Evolutionary conservation across 2,888 invertebrate species (phyloP).

Genomic region (Lepidochitona cinerea): DNA sequence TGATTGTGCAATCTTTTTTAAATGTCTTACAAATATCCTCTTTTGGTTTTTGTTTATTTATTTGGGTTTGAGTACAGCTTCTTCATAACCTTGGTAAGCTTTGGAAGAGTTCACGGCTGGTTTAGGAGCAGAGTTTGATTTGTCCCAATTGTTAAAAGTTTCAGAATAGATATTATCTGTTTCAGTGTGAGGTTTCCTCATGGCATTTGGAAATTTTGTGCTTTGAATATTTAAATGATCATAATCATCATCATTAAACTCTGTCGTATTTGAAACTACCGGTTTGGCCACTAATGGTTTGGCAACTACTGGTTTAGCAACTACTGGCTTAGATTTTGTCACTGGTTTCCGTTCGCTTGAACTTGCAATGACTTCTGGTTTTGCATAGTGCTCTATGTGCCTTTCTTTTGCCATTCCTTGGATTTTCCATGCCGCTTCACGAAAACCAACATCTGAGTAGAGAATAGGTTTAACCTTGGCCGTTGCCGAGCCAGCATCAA

Average conservation of each 20-base stretch:
- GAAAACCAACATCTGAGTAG: constrained; percentile 23
- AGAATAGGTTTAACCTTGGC: too few species aligned
- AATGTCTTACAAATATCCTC: too few species aligned
- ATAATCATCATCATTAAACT: not conserved
- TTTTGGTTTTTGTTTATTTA: too few species aligned
- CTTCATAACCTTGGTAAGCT: not conserved
- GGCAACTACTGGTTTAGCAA: not conserved
- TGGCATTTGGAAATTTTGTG: not conserved
- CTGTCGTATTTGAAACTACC: not conserved
- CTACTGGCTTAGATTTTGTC: too few species aligned
- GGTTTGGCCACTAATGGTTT: not conserved
- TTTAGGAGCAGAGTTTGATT: not conserved
- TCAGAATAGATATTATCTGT: not conserved
- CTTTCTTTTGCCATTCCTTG: constrained; percentile 27
- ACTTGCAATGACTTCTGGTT: not conserved
- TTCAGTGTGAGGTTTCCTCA: not conserved
- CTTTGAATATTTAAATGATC: not conserved
- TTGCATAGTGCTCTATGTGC: constrained; percentile 35
- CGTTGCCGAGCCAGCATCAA: too few species aligned
- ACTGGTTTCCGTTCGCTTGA: not conserved
- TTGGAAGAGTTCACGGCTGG: not conserved
- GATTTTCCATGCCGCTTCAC: constrained; percentile 37
- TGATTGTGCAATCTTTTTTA: too few species aligned
- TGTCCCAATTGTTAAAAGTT: not conserved
- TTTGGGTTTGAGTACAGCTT: not conserved